These are phyloP conservation scores for Sphaerodactylus townsendi DNA, from an alignment of 2,113 vertebrate species.

Conservation along the genomic window DNA sequence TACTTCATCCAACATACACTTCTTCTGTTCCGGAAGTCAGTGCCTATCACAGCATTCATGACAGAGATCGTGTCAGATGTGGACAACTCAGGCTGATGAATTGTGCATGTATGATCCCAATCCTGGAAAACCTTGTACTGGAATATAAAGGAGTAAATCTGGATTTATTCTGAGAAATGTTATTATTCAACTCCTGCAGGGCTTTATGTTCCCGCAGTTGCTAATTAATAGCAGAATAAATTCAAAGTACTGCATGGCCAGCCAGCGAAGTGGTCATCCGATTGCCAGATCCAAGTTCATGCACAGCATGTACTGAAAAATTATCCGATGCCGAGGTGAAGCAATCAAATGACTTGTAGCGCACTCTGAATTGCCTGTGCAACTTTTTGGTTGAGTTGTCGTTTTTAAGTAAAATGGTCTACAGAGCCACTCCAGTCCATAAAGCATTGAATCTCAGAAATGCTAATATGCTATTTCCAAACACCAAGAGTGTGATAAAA, in stretches of 20 bases:
- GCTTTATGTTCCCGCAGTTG: not conserved
- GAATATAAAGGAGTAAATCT: not conserved
- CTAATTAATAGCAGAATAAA: not conserved
- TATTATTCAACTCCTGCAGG: not conserved
- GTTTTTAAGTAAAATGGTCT: not conserved
- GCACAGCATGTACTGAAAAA: not conserved
- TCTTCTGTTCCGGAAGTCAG: not conserved
- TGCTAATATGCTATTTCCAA: fast-evolving
- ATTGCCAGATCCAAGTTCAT: not conserved
- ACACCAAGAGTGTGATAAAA: not conserved
- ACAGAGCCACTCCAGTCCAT: not conserved
- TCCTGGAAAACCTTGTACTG: fast-evolving
- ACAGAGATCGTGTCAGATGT: not conserved
- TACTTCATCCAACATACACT: not conserved
- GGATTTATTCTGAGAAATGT: not conserved
- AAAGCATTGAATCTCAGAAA: not conserved
- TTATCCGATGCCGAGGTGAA: not conserved
- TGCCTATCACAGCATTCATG: too few species aligned
- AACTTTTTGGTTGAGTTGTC: not conserved
- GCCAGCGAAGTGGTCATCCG: not conserved
- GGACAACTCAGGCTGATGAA: not conserved
- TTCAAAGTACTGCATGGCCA: not conserved
- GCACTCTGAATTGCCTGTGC: not conserved
- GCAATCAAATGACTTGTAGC: too few species aligned
- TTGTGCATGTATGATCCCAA: not conserved